Evolutionary conservation across 1,140 invertebrate species (phyloP), one percentile per base, ranked within the genome.

Genomic region (Pararge aegeria): DNA sequence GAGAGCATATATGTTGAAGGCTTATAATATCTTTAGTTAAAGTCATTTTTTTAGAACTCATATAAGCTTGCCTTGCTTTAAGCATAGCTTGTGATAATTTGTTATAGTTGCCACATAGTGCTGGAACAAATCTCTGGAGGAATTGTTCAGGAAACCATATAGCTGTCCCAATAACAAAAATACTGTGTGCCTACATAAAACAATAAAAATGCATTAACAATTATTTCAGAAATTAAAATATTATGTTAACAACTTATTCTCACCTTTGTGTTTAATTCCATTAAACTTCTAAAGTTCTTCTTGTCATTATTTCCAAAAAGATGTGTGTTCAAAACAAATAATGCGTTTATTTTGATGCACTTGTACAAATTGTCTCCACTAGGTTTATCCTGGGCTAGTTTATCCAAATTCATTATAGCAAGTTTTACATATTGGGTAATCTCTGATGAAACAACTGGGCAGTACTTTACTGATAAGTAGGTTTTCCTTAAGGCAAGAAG

Each of bases 111-210:
- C 93, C 92, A 54, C 87, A 76, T 59, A 93, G 80, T 38, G 92
- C 88, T 53, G 92, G 91, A 27, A 94, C 76, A 85, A 94, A 92
- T 66, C 90, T 90, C 29, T 92, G 82, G 12, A 97, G 88, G 87
- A 97, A 97, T 62, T 92, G 90, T 80, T 95, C 95, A 5, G 96
- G 95, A 74, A 95, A 93, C 95, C 96, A 97, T 27, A 96, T 77
- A 15, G 95, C 90, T 79, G 95, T 95, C 1, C 95, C 96, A 49
- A 93, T 89, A 3, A 97, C 81, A 51, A 93, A 93, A 18, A 96
- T 93, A 42, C 93, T 94, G 51, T 95, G 95, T 50, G 95, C 87
- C 91, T 93, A n/a, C n/a, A n/a, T n/a, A 78, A 85, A 78, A 62
- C 19, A 61, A 48, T 30, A 59, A 54, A 49, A 55, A 55, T 9